Evolutionary conservation across 2,797 vertebrate species (phyloP), one percentile per base, ranked within the genome.

Genomic region (Sebastes vulpes): DNA sequence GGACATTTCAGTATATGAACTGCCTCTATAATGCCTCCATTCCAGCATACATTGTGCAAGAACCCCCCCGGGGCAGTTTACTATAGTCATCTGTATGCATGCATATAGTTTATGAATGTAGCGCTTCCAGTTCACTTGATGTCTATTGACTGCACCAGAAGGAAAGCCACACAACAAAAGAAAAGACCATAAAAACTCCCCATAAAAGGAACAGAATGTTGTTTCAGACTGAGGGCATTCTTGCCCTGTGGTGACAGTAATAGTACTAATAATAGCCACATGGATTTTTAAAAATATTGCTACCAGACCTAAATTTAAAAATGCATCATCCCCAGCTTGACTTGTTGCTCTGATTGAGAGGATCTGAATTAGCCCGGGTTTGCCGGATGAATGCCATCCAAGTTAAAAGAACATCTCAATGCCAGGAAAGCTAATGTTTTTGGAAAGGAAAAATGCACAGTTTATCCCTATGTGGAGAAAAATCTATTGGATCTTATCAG

Each of bases 401-500:
- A 60, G 57, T 32, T 59, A 79, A 84, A 82, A 72, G 14, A 85
- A 77, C 69, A 80, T 71, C 75, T 84, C 63, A 58, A 38, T 75
- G 77, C 82, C 83, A 84, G 81, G 32, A 81, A 74, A 84, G 65
- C 81, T 80, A 71, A 89, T 85, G 59, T 86, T 81, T 92, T 77
- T 82, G 77, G 71, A 81, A 61, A 72, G 73, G 63, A 77, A 82
- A 79, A 80, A 77, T 72, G 78, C 46, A 85, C 56, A 81, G 75
- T 91, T 90, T 88, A 90, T 82, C 87, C 77, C 75, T 31, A 32
- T 80, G 83, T 81, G 83, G 81, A 80, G 77, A 77, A 90, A 90
- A 89, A 93, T 89, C 86, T 88, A 87, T 90, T 75, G 76, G 78
- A 92, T 94, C 85, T 92, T 94, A 93, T 94, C 93, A 65, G 88